Conservation (phyloP, 2,888 invertebrate species). For the Galeopsomyia nigrocyanea region DNA sequence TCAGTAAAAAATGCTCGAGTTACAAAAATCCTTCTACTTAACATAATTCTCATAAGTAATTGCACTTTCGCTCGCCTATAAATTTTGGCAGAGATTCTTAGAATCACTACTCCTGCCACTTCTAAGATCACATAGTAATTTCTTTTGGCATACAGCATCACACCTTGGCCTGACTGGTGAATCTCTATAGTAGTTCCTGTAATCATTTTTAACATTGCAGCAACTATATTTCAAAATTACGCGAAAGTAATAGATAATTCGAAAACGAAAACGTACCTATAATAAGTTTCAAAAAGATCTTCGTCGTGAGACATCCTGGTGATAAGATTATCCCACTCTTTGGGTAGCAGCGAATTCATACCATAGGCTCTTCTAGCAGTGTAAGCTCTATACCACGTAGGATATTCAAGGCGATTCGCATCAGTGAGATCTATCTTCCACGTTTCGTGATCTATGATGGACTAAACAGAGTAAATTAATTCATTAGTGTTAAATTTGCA, state of each 20-base stretch:
- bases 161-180: constrained; percentile 39
- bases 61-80: too few species aligned
- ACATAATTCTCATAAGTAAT: too few species aligned
- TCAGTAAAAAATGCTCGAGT: too few species aligned
- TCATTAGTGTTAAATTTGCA: too few species aligned
- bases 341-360: constrained; percentile 38
- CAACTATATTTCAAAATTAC: too few species aligned
- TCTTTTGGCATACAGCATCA: constrained; percentile 10
- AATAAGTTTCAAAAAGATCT: constrained; percentile 35
- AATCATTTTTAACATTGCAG: neutral
- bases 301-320: constrained; percentile 17
- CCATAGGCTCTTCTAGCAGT: constrained; percentile 34
- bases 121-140: constrained; percentile 33
- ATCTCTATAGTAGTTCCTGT: constrained; percentile 43
- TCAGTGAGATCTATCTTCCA: constrained; percentile 46
- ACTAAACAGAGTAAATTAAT: neutral
- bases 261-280: constrained; percentile 33
- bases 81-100: constrained; percentile 31
- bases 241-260: neutral
- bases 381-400: constrained; percentile 42
- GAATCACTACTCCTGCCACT: constrained; percentile 37
- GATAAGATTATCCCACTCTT: constrained; percentile 43
- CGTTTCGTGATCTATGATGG: constrained; percentile 41
- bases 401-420: constrained; percentile 37
- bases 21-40: too few species aligned